Base-by-base conservation (phyloP, 2,797 vertebrate genomes). In the Cyclopterus lumpus region DNA sequence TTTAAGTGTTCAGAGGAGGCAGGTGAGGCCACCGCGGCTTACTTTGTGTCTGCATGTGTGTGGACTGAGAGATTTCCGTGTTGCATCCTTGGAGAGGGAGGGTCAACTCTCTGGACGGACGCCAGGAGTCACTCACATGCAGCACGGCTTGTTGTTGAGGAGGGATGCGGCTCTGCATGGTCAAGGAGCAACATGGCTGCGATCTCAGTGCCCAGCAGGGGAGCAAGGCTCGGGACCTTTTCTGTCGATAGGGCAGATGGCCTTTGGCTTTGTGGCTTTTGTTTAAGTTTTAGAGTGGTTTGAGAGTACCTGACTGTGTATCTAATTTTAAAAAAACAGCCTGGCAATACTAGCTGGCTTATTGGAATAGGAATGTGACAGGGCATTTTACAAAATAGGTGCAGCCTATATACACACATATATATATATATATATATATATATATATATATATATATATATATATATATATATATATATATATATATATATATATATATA, bases 161-260 rank as follows among this genome's bases (percentile, higher is more conserved):
- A 84, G 76, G 53, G 81, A 79, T 65, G 60, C 51, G 18, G 73
- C 74, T 74, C 65, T 69, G 55, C 1, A 32, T 75, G 82, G 76
- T 80, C 77, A 75, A 66, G 70, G 67, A 80, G 80, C 76, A 72
- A 79, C 83, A 82, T 69, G 80, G 67, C 76, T 69, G 68, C 30
- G 9, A 75, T 76, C 81, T 77, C 73, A 30, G 67, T 6, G 80
- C 81, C 75, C 82, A 72, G 85, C 75, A 46, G 87, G 85, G 86
- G 71, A 28, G 46, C 49, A 2, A 2, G 44, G 66, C 79, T 75
- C 36, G 24, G 51, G 60, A 84, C 80, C 81, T 61, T 66, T 60
- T 44, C 74, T 89, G 79, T 89, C 90, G 79, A 40, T 42, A 81
- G 73, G 77, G 79, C 89, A 82, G 84, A 84, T 89, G 85, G 86